These are phyloP conservation scores for Villa cingulata DNA, from an alignment of 2,888 invertebrate genomes.

Conservation along the genomic window DNA sequence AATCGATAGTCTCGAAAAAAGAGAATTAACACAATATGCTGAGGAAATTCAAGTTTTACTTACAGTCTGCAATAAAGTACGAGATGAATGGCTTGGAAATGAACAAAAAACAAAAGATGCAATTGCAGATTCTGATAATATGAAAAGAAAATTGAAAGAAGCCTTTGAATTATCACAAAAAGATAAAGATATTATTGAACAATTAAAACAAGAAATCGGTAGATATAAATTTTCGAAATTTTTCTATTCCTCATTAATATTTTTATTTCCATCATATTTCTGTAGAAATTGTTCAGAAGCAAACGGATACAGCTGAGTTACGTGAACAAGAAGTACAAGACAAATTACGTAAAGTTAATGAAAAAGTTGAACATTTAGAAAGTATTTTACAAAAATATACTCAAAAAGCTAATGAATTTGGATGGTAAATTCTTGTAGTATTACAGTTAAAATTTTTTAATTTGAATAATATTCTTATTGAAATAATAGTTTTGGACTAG, in stretches of 20 bases:
- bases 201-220: constrained; percentile 31
- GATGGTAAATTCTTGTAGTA: no score
- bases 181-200: constrained; percentile 30
- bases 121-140: neutral
- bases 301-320: constrained; percentile 32
- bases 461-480: no score
- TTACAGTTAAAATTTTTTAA: neutral
- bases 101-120: neutral
- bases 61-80: neutral
- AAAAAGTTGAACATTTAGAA: neutral
- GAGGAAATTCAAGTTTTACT: neutral
- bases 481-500: neutral
- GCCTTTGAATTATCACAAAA: constrained; percentile 23
- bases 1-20: neutral
- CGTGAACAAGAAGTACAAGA: constrained; percentile 33
- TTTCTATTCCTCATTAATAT: no score
- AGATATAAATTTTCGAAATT: neutral
- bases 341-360: constrained; percentile 13
- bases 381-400: neutral
- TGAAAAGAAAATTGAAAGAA: constrained; percentile 19
- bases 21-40: neutral
- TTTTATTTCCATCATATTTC: neutral
- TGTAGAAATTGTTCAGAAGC: constrained; percentile 33
- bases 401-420: neutral
- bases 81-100: neutral